Evolutionary conservation across 2,113 vertebrate genomes (phyloP).

Genomic region (Nesospiza acunhae): DNA sequence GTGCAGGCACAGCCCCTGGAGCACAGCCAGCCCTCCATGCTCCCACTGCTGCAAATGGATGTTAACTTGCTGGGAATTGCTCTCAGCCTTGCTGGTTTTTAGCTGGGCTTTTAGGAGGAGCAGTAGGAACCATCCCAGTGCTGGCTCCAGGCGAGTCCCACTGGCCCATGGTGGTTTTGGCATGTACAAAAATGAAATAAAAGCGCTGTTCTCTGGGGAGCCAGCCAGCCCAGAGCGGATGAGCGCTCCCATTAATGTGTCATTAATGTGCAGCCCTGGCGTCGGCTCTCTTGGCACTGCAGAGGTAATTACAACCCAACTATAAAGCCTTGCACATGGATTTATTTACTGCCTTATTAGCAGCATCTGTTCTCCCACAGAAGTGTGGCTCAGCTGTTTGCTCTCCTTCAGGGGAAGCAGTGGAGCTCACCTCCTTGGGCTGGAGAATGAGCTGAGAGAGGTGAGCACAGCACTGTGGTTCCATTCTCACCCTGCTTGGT

Average conservation of each 20-base stretch:
- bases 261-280: conserved; percentile 6
- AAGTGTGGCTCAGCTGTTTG: not conserved
- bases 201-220: not conserved
- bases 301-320: conserved; percentile 17
- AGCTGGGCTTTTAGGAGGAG: not conserved
- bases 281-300: not conserved
- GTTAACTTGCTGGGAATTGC: not conserved
- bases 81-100: not conserved
- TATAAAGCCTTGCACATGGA: not conserved
- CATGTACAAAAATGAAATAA: not conserved
- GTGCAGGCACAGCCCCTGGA: not conserved
- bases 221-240: not conserved
- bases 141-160: not conserved
- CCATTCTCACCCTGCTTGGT: not conserved
- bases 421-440: not conserved
- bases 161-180: not conserved
- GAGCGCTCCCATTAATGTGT: not conserved
- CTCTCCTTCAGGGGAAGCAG: not conserved
- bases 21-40: fast-evolving
- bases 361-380: not conserved
- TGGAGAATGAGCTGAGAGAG: not conserved
- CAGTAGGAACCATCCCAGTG: not conserved
- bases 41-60: not conserved
- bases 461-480: fast-evolving
- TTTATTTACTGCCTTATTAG: conserved; percentile 36